Evolutionary conservation across 2,888 invertebrate species (phyloP).

Genomic region (Troglohyphantes excavatus): DNA sequence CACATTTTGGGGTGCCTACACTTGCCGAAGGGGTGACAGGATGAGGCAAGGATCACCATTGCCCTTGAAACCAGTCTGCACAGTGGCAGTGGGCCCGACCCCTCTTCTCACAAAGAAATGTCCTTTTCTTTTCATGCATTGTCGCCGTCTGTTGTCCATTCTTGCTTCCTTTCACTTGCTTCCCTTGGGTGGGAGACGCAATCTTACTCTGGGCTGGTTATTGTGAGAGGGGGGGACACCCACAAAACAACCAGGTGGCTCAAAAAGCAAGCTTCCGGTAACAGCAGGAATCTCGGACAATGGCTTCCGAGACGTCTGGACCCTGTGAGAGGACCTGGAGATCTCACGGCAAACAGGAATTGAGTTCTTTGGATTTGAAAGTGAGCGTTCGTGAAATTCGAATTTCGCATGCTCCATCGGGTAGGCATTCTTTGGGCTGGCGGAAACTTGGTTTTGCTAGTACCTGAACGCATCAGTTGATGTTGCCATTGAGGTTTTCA

Average conservation of each 20-base stretch:
- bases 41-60: constrained; percentile 41
- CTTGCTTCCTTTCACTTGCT: constrained; percentile 47
- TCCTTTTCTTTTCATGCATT: constrained; percentile 21
- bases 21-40: constrained; percentile 50
- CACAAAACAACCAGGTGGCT: constrained; percentile 70
- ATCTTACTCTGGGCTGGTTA: not conserved
- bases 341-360: constrained; percentile 75
- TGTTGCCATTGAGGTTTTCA: too few species aligned
- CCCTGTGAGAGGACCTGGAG: not conserved
- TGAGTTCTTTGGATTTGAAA: constrained; percentile 67
- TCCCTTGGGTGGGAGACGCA: constrained; percentile 26
- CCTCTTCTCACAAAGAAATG: constrained; percentile 13
- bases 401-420: constrained; percentile 8
- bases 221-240: constrained; percentile 48
- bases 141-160: constrained; percentile 55
- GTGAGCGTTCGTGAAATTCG: constrained; percentile 52
- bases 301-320: constrained; percentile 19
- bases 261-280: constrained; percentile 52
- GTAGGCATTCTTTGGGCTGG: not conserved
- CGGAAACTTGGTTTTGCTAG: not conserved
- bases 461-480: not conserved
- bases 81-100: constrained; percentile 8
- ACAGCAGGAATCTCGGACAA: constrained; percentile 59
- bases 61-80: constrained; percentile 49
- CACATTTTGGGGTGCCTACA: not conserved